Percentiles rank a stretch among this genome's conserved stretches.
These are phyloP conservation scores for Chelon labrosus DNA, from an alignment of 2,797 vertebrate genomes.

Conservation along the genomic window DNA sequence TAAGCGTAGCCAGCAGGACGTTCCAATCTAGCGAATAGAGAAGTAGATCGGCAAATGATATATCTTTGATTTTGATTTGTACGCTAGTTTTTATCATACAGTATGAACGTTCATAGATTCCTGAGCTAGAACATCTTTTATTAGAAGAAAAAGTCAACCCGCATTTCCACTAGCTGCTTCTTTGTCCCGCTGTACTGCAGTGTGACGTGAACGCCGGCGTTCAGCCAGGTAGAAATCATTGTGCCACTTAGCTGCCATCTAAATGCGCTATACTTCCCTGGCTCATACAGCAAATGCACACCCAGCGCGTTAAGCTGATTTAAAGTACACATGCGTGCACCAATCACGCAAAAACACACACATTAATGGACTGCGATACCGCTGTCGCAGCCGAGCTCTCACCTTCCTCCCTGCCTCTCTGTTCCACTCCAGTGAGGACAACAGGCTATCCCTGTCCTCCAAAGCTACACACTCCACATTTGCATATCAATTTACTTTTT, in stretches of 20 bases:
- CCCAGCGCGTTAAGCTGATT: conserved; percentile 24
- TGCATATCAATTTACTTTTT: conserved; percentile 88
- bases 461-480: conserved; percentile 81
- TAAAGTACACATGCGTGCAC: conserved; percentile 39
- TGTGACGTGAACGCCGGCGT: conserved; percentile 38
- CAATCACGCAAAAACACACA: conserved; percentile 60
- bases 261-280: conserved; percentile 34
- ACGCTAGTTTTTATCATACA: conserved; percentile 13
- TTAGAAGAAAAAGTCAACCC: conserved; percentile 21
- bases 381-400: conserved; percentile 55
- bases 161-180: conserved; percentile 13
- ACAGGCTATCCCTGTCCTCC: conserved; percentile 81
- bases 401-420: conserved; percentile 67
- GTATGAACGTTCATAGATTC: conserved; percentile 11
- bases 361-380: conserved; percentile 63
- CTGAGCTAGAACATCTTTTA: conserved; percentile 28
- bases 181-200: conserved; percentile 28
- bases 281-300: conserved; percentile 21
- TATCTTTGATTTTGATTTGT: conserved; percentile 12
- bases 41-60: too few species aligned
- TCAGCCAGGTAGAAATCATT: conserved; percentile 40
- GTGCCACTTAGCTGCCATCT: conserved; percentile 54
- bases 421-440: conserved; percentile 81
- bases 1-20: too few species aligned
- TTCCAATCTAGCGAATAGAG: too few species aligned